Evolutionary conservation across 1,140 invertebrate genomes (phyloP), one percentile per base, ranked within the genome.

Genomic region (Lasaia peninsularis): DNA sequence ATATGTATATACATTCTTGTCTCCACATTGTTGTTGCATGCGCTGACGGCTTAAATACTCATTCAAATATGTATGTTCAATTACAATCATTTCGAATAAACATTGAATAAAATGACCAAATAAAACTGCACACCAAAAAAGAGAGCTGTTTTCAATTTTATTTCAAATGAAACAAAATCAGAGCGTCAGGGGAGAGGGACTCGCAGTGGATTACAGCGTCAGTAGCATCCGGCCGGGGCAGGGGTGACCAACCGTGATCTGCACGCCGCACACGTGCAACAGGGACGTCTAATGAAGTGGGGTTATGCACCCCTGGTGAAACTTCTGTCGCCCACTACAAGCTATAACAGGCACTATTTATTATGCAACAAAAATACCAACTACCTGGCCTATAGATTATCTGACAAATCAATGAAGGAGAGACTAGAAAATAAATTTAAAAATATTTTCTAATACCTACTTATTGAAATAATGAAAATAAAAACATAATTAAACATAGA

Each of bases 221-320:
- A 52, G 58, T 63, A 64, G 60, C 63, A 55, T 56, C 52, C 51
- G 60, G 60, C 76, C 71, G 71, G 79, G 80, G 78, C 28, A 9
- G 12, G 18, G 37, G 37, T 73, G 75, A 71, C 76, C 69, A 64
- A 63, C 62, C 65, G 69, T 68, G 65, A 68, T 71, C 56, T 58
- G 76, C 71, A 77, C 67, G 75, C 79, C 62, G 69, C 71, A 73
- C 78, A 80, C 79, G 80, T 80, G 80, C 73, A 61, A 55, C 67
- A 68, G 78, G 74, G 78, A 60, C 55, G 56, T 67, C 69, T 82
- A 84, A 86, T 84, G 82, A 84, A 82, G 78, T 73, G 69, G 82
- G 82, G 74, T 71, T 65, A 44, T 37, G 60, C 67, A 56, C 69
- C 73, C 67, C 69, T 71, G 65, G 31, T 20, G 1, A 7, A 12